Conservation (phyloP, 2,888 invertebrate genomes). For the Opisthograptis luteolata region DNA sequence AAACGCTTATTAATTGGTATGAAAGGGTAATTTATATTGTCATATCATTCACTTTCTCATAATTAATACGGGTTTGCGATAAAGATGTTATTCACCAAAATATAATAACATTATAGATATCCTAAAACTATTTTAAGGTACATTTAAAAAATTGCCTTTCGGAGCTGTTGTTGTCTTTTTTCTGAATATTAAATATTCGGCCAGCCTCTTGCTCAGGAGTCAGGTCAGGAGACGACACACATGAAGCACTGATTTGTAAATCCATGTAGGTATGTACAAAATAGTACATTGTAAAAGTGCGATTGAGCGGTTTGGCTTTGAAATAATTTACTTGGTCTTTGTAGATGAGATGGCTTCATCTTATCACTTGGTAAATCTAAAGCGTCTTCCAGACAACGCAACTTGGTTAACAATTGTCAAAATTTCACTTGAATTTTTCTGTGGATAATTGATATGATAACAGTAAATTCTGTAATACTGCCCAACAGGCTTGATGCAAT, state of each 20-base stretch:
- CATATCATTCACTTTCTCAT: slow-evolving; percentile 85
- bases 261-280: slow-evolving; percentile 23
- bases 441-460: too few relatives aligned
- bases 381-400: too few relatives aligned
- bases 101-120: slow-evolving; percentile 80
- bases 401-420: too few relatives aligned
- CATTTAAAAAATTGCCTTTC: slow-evolving; percentile 81
- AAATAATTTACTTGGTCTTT: background rate
- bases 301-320: slow-evolving; percentile 20
- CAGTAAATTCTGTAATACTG: too few relatives aligned
- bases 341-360: background rate
- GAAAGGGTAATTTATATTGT: slow-evolving; percentile 85
- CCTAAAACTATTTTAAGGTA: slow-evolving; percentile 81
- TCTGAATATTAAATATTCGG: slow-evolving; percentile 79
- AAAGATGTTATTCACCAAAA: slow-evolving; percentile 84
- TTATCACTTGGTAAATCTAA: background rate
- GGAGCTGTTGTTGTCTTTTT: slow-evolving; percentile 77
- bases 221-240: slow-evolving; percentile 36
- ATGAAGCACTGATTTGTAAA: slow-evolving; percentile 36
- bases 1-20: slow-evolving; percentile 85
- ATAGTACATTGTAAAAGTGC: slow-evolving; percentile 28
- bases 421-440: too few relatives aligned
- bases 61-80: slow-evolving; percentile 85
- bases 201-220: slow-evolving; percentile 66
- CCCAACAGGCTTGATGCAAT: too few relatives aligned